Base-by-base conservation (phyloP, 2,888 invertebrate genomes). In the Meandrusa payeni region DNA sequence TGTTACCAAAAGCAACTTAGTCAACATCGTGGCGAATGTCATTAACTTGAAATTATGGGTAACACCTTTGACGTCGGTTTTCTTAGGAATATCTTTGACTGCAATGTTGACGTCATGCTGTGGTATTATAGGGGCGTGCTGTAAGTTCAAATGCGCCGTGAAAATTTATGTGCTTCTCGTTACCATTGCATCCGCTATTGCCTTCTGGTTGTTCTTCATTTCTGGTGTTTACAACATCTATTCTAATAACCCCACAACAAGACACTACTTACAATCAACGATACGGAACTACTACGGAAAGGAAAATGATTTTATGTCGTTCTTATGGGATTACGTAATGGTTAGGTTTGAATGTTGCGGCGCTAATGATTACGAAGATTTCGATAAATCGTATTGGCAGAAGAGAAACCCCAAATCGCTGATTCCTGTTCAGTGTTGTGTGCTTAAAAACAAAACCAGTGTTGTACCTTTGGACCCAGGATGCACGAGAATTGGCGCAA, bases 291-390 rank as follows among this genome's bases (percentile, higher is more conserved):
- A 68, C 31, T 87, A 87, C 42, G 86, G 86, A 0, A 71, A 61
- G 34, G 72, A 80, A 0, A 65, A 77, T 5, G 82, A 86, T 51
- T 52, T 86, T 0, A 62, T 82, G 2, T 77, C 80, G 0, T 58
- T 61, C 31, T 9, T 77, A 1, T 81, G 75, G 76, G 57, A 86
- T 20, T 66, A 79, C 36, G 29, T 80, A 1, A 87, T 87, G 86
- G 45, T 76, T 2, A 67, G 71, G 2, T 69, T 77, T 27, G 61
- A 82, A 46, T 88, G 87, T 48, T 88, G 87, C 36, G 87, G 87
- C 0, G 76, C 68, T 0, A 55, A 65, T 0, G 57, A 56, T 12
- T 79, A 68, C 37, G 59, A 46, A 36, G 86, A 88, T 42, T 88
- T 87, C 36, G 40, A 54, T 1, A 46, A 61, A 2, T 71, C 81